Base-by-base conservation (phyloP, 2,113 vertebrate species). In the Clarias macrocephalus region DNA sequence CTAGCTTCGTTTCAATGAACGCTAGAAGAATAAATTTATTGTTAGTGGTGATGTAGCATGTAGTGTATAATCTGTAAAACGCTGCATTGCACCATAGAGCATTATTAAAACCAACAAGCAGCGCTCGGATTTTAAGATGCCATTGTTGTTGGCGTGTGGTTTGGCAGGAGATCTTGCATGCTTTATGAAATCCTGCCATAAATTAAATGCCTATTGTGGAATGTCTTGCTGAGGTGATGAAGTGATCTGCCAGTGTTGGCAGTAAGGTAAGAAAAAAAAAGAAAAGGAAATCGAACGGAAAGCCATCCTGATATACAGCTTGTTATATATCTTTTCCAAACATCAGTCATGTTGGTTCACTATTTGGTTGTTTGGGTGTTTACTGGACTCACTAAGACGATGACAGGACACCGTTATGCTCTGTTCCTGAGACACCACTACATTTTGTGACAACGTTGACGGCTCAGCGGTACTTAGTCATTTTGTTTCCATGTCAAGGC, bases 101-200 rank as follows among this genome's bases (percentile, higher is more conserved):
- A 5, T 72, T 59, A 84, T 72, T 59, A 25, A 84, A 73, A 25
- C 16, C 30, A 37, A 59, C 66, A 73, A 84, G 52, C 25, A 62
- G 56, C 16, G 11, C 70, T 28, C 11, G 19, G 19, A 48, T 70
- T 57, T 84, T 19, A 33, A 80, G n/a, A 10, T 33, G 42, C 7
- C 30, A 13, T 68, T 70, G 52, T 25, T 57, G 72, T 54, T 30
- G 16, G 37, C 21, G 57, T 48, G 42, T 30, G 84, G 18, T 80
- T 80, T 80, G 76, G 76, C 76, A 80, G 54, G 6, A 80, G 76
- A 79, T 48, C 72, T 28, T 16, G 66, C 56, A 65, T 30, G n/a
- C 56, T 48, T 77, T 52, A 19, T 62, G 25, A 77, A 65, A 54
- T 85, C 42, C 59, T 23, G 70, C 37, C 72, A 30, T 42, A 77